Conservation (phyloP, 2,113 vertebrate genomes). For the Apodemus speciosus region DNA sequence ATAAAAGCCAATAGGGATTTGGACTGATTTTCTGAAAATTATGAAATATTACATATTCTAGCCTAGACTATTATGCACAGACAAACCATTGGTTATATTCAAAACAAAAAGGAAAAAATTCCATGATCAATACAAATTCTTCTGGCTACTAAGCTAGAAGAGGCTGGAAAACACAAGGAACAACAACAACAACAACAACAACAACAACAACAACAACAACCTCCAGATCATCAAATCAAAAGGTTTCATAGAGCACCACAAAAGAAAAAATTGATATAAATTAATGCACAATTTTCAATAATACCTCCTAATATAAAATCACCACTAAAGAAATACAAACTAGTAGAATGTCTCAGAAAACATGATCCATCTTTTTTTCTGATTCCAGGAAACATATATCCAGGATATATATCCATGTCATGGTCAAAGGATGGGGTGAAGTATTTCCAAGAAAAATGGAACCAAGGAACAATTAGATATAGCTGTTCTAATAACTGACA, state of each 20-base stretch:
- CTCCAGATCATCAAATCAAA: not conserved
- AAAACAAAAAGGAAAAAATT: not conserved
- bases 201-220: not conserved
- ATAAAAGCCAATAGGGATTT: not conserved
- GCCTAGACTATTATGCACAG: not conserved
- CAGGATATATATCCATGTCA: not conserved
- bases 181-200: not conserved
- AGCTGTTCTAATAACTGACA: not conserved
- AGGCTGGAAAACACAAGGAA: not conserved
- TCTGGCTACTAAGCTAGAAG: not conserved
- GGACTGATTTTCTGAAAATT: not conserved
- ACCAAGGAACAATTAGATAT: not conserved
- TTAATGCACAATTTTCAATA: not conserved
- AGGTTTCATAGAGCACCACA: not conserved
- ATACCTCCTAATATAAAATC: not conserved
- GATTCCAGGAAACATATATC: not conserved
- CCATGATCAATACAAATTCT: not conserved
- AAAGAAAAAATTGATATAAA: not conserved
- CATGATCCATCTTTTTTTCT: not conserved
- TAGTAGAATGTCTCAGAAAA: not conserved
- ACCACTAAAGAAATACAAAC: not conserved
- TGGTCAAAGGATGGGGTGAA: not conserved
- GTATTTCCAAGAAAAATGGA: not conserved
- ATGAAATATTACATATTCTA: not conserved
- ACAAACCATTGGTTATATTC: not conserved